A percentile compares a stretch with the other conserved stretches of the same genome.
Conservation (phyloP, 92 coral and sea anemone species). For the Phymanthus crucifer region DNA sequence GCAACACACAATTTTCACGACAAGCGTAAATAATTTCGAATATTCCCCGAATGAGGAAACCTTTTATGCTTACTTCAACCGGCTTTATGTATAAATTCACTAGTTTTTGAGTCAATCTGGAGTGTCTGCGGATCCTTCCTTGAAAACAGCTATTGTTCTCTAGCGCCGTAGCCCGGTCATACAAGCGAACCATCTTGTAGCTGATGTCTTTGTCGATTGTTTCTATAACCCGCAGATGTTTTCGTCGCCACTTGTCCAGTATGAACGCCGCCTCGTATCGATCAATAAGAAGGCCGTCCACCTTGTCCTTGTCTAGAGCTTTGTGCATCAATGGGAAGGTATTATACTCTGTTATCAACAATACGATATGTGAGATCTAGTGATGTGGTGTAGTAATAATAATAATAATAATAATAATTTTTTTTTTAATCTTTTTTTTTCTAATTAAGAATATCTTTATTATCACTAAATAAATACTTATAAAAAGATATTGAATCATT, state of each 20-base stretch:
- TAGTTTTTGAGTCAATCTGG: slow-evolving; percentile 19
- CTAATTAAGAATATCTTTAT: too few species aligned
- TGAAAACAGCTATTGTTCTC: slow-evolving; percentile 18
- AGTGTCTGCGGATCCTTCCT: slow-evolving; percentile 15
- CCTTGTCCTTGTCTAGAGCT: neutral
- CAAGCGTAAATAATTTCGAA: neutral
- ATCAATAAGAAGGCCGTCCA: slow-evolving; percentile 70
- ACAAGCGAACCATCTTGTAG: slow-evolving; percentile 37
- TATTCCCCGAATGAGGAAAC: neutral
- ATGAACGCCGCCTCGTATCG: slow-evolving; percentile 50
- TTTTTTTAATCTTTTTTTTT: too few species aligned
- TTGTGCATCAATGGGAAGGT: slow-evolving; percentile 11
- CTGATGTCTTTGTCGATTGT: neutral
- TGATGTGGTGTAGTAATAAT: neutral
- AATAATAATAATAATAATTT: neutral
- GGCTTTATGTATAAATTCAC: slow-evolving; percentile 26
- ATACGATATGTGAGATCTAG: neutral
- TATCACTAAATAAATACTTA: too few species aligned
- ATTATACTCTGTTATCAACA: slow-evolving; percentile 11
- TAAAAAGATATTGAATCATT: too few species aligned
- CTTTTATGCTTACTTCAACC: neutral
- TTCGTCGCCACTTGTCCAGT: slow-evolving; percentile 25
- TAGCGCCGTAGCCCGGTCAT: slow-evolving; percentile 14
- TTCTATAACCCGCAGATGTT: slow-evolving; percentile 39
- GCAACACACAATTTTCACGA: neutral